Evolutionary conservation across 2,797 vertebrate species (phyloP).

Genomic region (Acanthis flammea): DNA sequence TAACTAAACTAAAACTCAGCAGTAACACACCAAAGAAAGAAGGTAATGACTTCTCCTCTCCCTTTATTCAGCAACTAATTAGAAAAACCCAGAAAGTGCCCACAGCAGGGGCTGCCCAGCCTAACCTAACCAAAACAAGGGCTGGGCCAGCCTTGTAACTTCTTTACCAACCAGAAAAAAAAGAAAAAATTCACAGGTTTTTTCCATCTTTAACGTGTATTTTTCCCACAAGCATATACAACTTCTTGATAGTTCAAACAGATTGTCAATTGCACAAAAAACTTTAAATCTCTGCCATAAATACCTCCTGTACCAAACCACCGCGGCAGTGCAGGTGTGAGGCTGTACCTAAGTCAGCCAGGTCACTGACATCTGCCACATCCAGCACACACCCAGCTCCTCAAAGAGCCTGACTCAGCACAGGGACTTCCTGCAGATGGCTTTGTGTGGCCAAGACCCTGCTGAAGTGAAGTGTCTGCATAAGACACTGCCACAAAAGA

Average conservation of each 20-base stretch:
- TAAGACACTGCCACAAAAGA: background rate
- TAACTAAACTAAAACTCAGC: background rate
- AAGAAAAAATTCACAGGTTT: background rate
- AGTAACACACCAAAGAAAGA: background rate
- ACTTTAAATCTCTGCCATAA: background rate
- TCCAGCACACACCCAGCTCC: background rate
- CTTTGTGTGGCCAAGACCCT: background rate
- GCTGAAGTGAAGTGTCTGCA: background rate
- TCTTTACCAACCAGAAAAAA: background rate
- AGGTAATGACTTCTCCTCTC: background rate
- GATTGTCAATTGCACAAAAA: background rate
- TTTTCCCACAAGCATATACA: background rate
- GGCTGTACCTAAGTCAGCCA: background rate
- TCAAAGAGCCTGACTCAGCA: background rate
- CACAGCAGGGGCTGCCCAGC: background rate
- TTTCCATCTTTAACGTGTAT: background rate
- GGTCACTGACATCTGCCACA: rapidly evolving
- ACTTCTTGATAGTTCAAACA: background rate
- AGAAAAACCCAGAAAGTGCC: background rate
- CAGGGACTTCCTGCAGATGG: background rate
- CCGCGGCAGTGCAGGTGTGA: rapidly evolving
- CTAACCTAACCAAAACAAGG: background rate
- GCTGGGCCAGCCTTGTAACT: too few relatives aligned
- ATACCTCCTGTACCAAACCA: background rate
- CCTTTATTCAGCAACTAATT: background rate